Evolutionary conservation across 2,888 invertebrate genomes (phyloP), one percentile per base, ranked within the genome.

Genomic region (Tetrapedia diversipes): DNA sequence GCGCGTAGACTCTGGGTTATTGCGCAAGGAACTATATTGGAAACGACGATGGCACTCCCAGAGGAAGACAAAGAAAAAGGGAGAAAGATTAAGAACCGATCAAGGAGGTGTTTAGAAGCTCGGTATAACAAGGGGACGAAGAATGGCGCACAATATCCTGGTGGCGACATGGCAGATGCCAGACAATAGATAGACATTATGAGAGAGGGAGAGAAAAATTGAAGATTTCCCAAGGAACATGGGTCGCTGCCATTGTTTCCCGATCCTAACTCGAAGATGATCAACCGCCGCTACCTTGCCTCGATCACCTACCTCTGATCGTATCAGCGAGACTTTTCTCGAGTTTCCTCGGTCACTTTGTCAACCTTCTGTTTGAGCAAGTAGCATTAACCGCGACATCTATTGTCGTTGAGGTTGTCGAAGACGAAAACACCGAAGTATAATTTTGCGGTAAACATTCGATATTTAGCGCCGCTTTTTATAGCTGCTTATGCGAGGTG

Each of bases 121-220:
- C 60, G 43, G 43, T 32, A 57, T 67, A 77, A 77, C 56, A 64
- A 59, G 53, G 41, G 45, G 66, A 59, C 54, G 43, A 60, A 57
- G 72, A 66, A 66, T 54, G 54, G 60, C 47, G 57, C 51, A 67
- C 54, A 16, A 75, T 67, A 73, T 81, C 79, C 77, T 64, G 27
- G 60, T 64, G 79, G 72, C 84, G 71, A 77, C 66, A 70, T 61
- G 54, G 45, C 77, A 82, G 88, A 89, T 88, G 85, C 86, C 82
- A 81, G 84, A 82, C 84, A 81, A 79, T 68, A 86, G 88, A 88
- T 88, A 87, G 83, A 81, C 80, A 68, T 79, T 76, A 72, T 7
- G 27, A 24, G 16, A 14, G 8, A 3, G 16, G 2, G n/a, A 37
- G 1, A 77, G 84, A 79, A 75, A 83, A 86, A 87, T 80, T 64